Base-by-base conservation (phyloP, 2,797 vertebrate genomes). In the Eospalax fontanierii region DNA sequence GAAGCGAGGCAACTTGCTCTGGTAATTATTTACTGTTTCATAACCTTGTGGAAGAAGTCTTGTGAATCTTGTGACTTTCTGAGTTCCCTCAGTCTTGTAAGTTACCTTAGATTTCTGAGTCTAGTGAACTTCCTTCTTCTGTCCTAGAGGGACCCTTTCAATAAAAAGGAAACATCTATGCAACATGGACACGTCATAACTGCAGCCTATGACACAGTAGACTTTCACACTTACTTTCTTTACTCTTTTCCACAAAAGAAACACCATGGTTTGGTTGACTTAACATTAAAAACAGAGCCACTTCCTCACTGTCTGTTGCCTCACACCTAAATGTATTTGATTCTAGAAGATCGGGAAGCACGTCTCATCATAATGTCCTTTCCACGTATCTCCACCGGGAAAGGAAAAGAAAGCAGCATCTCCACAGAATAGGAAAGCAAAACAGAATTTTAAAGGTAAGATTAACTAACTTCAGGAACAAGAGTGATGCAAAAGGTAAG, bases 341-440 rank as follows among this genome's bases (percentile, higher is more conserved):
- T 86, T 89, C 35, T 70, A 89, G 71, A 70, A 84, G 54, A 70
- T 18, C 75, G 10, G 46, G 22, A 76, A 89, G 43, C 4, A 61
- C n/a, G 46, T 83, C 46, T 50, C 46, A 50, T 50, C 11, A 50
- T 50, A 50, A 33, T 80, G 21, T 30, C 38, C 61, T 46, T 87
- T 79, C 33, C 2, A 40, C 0, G 4, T 59, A 61, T 46, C 71
- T 86, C 63, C 63, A 63, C 68, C 54, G n/a, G n/a, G n/a, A n/a
- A n/a, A n/a, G n/a, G n/a, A n/a, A n/a, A n/a, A n/a, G n/a, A n/a
- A n/a, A n/a, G n/a, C n/a, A n/a, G n/a, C n/a, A n/a, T n/a, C n/a
- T n/a, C n/a, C 84, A 35, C 21, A 79, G n/a, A 90, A 79, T 66
- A 90, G 10, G 30, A 57, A 84, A 82, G 74, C 46, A 81, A 87